phyloP scores from a whole-genome alignment of 2,888 invertebrate genomes.

The Salticus scenicus region DNA sequence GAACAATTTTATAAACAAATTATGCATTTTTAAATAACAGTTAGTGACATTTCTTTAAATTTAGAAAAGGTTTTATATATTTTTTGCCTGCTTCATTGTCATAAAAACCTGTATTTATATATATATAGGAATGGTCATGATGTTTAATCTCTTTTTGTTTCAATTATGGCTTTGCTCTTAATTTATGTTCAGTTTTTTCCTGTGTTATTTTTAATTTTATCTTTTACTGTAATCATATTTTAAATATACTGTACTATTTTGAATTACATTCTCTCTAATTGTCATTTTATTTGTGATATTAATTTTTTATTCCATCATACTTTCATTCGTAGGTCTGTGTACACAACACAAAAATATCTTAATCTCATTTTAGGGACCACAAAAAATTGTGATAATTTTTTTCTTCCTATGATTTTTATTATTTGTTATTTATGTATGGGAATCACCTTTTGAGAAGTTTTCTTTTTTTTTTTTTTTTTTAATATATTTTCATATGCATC shows the following conservation, averaged over 20 bases:
- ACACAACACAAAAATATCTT: conserved; percentile 21
- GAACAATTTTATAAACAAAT: no score
- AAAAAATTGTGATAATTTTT: conserved; percentile 44
- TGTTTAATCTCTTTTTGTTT: no score
- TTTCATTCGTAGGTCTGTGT: conserved; percentile 21
- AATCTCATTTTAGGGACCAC: conserved; percentile 48
- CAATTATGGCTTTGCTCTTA: no score
- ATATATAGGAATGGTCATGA: no score
- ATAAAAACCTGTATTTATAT: no score
- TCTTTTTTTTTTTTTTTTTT: conserved; percentile 7
- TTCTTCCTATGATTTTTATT: neutral
- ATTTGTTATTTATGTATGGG: neutral
- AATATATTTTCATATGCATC: neutral
- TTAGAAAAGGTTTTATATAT: no score
- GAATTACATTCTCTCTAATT: neutral
- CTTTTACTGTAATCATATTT: neutral
- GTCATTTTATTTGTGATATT: conserved; percentile 7
- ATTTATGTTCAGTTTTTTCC: no score
- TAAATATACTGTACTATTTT: neutral
- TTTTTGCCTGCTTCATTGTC: no score
- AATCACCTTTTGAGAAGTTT: no score
- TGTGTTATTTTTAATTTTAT: neutral
- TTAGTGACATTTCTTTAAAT: no score
- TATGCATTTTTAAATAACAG: no score
- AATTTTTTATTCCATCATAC: conserved; percentile 5